These are phyloP conservation scores for Pilophorus perplexus DNA, from an alignment of 2,888 invertebrate genomes.

Conservation along the genomic window DNA sequence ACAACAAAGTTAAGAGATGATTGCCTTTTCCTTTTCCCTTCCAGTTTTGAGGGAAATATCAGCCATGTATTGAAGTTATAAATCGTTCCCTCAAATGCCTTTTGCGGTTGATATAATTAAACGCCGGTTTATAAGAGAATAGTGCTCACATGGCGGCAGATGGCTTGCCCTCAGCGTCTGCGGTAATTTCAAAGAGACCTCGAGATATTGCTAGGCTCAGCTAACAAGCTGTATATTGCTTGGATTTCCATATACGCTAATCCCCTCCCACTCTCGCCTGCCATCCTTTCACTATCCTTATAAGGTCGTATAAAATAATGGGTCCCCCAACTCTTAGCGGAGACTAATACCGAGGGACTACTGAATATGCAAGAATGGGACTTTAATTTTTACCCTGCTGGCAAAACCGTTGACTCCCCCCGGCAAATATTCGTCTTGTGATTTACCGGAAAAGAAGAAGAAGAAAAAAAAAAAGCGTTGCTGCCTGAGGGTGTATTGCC, in stretches of 20 bases:
- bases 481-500: no score
- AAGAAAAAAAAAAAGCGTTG: no score
- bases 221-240: conserved; percentile 37
- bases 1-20: background rate
- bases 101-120: background rate
- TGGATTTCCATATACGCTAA: conserved; percentile 27
- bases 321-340: background rate
- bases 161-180: background rate
- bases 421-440: no score
- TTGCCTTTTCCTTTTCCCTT: no score
- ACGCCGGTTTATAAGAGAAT: background rate
- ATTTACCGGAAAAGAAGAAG: no score
- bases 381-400: background rate
- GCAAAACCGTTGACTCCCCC: no score
- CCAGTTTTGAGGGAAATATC: background rate
- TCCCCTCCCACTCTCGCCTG: background rate
- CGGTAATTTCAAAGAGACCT: background rate
- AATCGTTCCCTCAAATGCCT: background rate
- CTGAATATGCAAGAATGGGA: background rate
- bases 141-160: background rate
- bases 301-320: background rate
- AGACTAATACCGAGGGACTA: background rate
- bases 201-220: conserved; percentile 33
- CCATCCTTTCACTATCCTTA: background rate
- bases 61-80: background rate